Evolutionary conservation across 2,888 invertebrate species (phyloP), one percentile per base, ranked within the genome.

Genomic region (Rhagophthalmus giganteus): DNA sequence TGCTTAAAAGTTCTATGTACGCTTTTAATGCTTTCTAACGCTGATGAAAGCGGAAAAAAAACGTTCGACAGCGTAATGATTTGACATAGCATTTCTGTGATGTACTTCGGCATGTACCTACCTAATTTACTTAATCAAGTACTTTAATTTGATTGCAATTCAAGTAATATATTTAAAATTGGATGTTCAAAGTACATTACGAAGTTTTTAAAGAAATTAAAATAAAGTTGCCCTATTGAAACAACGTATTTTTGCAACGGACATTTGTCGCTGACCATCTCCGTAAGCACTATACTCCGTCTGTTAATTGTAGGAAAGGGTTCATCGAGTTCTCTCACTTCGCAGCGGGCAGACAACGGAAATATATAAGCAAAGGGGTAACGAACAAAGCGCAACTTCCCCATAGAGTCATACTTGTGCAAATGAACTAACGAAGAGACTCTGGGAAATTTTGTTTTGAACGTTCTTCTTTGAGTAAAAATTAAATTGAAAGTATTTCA

Each of bases 311-410:
- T 46, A 39, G 34, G 44, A 46, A 55, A 41, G 55, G 58, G 58
- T 52, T 52, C 54, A 52, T 48, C 40, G 30, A 32, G 37, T 50
- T 40, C 33, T 50, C 49, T 44, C 53, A 53, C 49, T 45, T 50
- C 54, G 35, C 54, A 54, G 46, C 51, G 50, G 41, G 42, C 47
- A 54, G 49, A 59, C 55, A 55, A 50, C 57, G 57, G 57, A 57
- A 57, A 57, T 48, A 45, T 45, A 54, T 50, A 54, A 55, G 53
- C 51, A 57, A 59, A 54, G 57, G 58, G 59, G 58, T 58, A 52
- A 39, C 34, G 44, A 56, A 58, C 56, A 58, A 57, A 52, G 49
- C 56, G 15, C 37, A 38, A 40, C 45, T 45, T 54, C 54, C 42
- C 52, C 38, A 44, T 27, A 38, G 52, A 54, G 51, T 48, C 26